Conservation (phyloP, 2,888 invertebrate genomes). For the Danaus chrysippus region DNA sequence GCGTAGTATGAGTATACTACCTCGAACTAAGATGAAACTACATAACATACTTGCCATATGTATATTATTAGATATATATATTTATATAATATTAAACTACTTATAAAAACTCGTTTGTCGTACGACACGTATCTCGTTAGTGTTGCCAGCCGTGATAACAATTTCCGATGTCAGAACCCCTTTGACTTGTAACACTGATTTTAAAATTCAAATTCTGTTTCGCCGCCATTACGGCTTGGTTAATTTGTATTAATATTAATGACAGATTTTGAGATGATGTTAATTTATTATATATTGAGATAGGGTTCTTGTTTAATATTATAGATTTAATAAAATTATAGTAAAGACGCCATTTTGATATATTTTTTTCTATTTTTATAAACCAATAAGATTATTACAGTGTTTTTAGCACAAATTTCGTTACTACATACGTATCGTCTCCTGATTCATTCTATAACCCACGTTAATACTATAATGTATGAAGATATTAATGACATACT, state of each 20-base stretch:
- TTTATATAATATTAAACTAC: slow-evolving; percentile 1
- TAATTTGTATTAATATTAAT: slow-evolving; percentile 11
- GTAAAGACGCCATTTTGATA: background rate
- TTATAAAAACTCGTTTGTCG: slow-evolving; percentile 17
- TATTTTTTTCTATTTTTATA: no score
- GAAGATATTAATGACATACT: no score
- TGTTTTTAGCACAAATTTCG: no score
- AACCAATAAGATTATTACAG: no score
- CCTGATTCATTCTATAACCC: no score
- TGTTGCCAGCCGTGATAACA: slow-evolving; percentile 71
- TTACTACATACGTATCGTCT: no score
- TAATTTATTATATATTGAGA: background rate
- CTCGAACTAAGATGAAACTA: no score
- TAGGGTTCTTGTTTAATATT: background rate
- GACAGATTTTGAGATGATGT: background rate
- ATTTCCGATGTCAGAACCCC: slow-evolving; percentile 66
- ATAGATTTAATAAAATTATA: background rate
- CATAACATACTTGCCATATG: no score
- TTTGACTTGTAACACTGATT: slow-evolving; percentile 55
- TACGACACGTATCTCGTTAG: slow-evolving; percentile 58
- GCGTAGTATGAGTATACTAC: no score
- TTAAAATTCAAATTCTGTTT: slow-evolving; percentile 24
- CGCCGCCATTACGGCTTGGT: slow-evolving; percentile 16
- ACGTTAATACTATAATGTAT: no score
- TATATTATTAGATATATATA: no score